These are phyloP conservation scores for Leguminivora glycinivorella DNA, from an alignment of 1,140 invertebrate species.

Conservation along the genomic window DNA sequence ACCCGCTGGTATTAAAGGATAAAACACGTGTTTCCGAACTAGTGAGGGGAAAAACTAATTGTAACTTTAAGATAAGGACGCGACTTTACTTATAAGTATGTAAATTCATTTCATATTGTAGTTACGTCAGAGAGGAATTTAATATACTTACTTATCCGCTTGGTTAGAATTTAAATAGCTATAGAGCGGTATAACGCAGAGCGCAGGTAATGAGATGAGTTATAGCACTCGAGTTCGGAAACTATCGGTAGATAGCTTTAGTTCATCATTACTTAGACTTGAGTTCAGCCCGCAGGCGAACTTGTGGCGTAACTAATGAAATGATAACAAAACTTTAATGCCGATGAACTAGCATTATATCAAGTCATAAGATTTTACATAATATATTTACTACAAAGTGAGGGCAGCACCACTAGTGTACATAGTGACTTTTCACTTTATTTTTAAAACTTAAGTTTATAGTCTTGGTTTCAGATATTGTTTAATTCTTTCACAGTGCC, in stretches of 20 bases:
- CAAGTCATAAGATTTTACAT: background rate
- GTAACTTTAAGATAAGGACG: no score
- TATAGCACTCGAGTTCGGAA: conserved; percentile 81
- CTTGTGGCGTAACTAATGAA: conserved; percentile 3
- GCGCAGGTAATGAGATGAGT: conserved; percentile 66
- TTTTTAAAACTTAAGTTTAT: no score
- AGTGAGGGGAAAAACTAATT: no score
- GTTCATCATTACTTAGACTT: background rate
- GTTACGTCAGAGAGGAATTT: no score
- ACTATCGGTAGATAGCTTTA: conserved; percentile 1
- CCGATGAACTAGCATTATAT: background rate
- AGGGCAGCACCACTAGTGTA: no score
- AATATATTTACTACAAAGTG: background rate
- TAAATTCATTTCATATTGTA: no score
- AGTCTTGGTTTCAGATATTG: background rate
- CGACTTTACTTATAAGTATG: no score
- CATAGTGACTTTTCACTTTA: no score
- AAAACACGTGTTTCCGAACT: no score
- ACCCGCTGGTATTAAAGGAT: no score
- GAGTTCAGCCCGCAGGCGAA: background rate
- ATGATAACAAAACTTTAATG: background rate
- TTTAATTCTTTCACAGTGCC: conserved; percentile 38
- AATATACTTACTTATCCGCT: no score
- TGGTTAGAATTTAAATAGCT: no score
- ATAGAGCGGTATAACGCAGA: background rate